These are phyloP conservation scores for Drosophila subobscura DNA, from an alignment of 1,140 invertebrate genomes.

Conservation along the genomic window DNA sequence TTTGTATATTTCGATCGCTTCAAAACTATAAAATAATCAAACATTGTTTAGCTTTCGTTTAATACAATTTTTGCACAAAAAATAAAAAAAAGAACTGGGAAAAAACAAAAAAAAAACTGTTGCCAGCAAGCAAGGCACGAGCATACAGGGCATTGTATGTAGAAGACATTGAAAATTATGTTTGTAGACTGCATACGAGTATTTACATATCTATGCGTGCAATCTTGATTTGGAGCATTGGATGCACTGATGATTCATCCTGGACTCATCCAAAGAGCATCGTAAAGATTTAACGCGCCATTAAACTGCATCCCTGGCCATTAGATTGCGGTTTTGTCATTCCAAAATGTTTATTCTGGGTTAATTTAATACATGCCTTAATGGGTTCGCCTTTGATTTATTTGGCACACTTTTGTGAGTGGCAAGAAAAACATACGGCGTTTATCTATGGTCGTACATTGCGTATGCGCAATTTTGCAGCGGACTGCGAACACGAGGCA, in stretches of 20 bases:
- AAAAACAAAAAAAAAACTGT: constrained; percentile 16
- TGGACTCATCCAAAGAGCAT: constrained; percentile 26
- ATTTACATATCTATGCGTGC: constrained; percentile 21
- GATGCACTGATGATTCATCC: constrained; percentile 23
- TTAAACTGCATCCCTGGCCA: constrained; percentile 55
- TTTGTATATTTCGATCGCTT: constrained; percentile 67
- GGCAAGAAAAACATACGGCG: constrained; percentile 37
- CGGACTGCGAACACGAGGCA: constrained; percentile 11
- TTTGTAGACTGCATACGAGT: background rate
- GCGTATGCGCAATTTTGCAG: constrained; percentile 59
- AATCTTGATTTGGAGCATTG: constrained; percentile 30
- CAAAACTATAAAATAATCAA: constrained; percentile 80
- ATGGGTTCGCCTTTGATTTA: constrained; percentile 64
- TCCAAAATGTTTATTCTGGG: constrained; percentile 57
- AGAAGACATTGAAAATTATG: too few relatives aligned
- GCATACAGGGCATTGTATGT: too few relatives aligned
- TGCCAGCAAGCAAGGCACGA: background rate
- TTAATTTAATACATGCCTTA: constrained; percentile 64
- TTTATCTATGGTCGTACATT: constrained; percentile 50
- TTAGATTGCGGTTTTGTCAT: constrained; percentile 41
- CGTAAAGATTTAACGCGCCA: constrained; percentile 40
- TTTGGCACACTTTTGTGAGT: constrained; percentile 70
- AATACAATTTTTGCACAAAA: constrained; percentile 53
- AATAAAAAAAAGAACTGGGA: background rate
- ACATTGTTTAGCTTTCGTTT: constrained; percentile 74